These are phyloP conservation scores for Drosophila pseudoananassae DNA, from an alignment of 1,140 invertebrate genomes.

Conservation along the genomic window DNA sequence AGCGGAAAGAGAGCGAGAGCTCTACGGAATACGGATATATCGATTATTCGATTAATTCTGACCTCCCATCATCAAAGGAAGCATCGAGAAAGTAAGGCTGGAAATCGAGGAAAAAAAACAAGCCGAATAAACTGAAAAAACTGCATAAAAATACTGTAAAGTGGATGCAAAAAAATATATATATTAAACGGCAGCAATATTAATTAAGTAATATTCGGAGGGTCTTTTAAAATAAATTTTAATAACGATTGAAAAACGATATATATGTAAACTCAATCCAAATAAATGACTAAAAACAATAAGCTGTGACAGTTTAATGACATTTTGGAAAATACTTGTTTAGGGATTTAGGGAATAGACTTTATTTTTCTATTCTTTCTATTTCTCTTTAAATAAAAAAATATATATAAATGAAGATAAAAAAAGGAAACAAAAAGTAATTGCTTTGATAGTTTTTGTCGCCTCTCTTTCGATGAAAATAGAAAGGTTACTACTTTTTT, in stretches of 20 bases:
- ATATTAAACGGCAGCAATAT: not conserved
- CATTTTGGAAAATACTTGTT: too few species aligned
- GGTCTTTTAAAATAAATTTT: not conserved
- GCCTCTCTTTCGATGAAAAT: slow-evolving; percentile 61
- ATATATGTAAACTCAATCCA: not conserved
- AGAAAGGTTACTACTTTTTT: slow-evolving; percentile 13
- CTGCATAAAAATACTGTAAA: not conserved
- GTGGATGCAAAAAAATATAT: not conserved
- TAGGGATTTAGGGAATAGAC: too few species aligned
- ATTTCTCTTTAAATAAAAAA: too few species aligned
- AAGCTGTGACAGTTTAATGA: not conserved
- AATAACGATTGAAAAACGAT: too few species aligned
- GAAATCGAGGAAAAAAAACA: not conserved
- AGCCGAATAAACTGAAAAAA: slow-evolving; percentile 9
- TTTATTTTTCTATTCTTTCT: too few species aligned
- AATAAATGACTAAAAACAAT: not conserved
- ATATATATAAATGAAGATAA: not conserved
- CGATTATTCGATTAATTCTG: slow-evolving; percentile 47
- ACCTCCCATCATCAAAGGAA: slow-evolving; percentile 31
- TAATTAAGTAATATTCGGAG: not conserved
- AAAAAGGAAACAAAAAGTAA: slow-evolving; percentile 25
- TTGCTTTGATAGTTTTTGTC: slow-evolving; percentile 58
- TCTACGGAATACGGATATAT: slow-evolving; percentile 24
- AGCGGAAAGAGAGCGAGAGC: slow-evolving; percentile 14
- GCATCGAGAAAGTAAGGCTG: not conserved